phyloP scores from a whole-genome alignment of 2,113 vertebrate genomes.

The Bufo bufo region DNA sequence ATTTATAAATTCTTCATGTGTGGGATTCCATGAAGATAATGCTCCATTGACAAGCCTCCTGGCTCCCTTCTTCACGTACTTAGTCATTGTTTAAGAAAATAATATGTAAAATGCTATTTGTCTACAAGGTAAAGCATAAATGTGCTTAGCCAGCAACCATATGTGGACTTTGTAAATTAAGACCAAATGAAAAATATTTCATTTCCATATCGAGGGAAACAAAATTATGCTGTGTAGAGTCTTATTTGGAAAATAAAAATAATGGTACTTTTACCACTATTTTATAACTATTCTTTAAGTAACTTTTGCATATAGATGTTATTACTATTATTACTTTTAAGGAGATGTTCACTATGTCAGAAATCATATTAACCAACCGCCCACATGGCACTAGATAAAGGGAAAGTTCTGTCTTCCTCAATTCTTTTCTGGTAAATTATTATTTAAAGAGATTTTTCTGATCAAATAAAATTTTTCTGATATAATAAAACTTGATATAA shows the following conservation, averaged over 20 bases:
- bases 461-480: no score
- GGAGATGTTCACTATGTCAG: not conserved
- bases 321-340: not conserved
- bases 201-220: not conserved
- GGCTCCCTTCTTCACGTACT: constrained; percentile 21
- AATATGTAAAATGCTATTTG: constrained; percentile 25
- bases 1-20: constrained; percentile 56
- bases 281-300: not conserved
- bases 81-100: constrained; percentile 17
- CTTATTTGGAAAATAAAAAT: not conserved
- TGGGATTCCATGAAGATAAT: constrained; percentile 51
- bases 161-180: not conserved
- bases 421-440: no score
- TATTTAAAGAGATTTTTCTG: no score
- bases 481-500: no score
- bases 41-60: constrained; percentile 41
- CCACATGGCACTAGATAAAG: not conserved
- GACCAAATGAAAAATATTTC: not conserved
- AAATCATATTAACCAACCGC: not conserved
- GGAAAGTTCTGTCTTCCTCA: no score
- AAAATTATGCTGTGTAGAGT: not conserved
- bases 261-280: no score
- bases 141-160: not conserved
- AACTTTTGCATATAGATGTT: no score
- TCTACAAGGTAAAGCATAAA: constrained; percentile 12